Evolutionary conservation across 2,888 invertebrate genomes (phyloP), one percentile per base, ranked within the genome.

Genomic region (Barypeithes pellucidus): DNA sequence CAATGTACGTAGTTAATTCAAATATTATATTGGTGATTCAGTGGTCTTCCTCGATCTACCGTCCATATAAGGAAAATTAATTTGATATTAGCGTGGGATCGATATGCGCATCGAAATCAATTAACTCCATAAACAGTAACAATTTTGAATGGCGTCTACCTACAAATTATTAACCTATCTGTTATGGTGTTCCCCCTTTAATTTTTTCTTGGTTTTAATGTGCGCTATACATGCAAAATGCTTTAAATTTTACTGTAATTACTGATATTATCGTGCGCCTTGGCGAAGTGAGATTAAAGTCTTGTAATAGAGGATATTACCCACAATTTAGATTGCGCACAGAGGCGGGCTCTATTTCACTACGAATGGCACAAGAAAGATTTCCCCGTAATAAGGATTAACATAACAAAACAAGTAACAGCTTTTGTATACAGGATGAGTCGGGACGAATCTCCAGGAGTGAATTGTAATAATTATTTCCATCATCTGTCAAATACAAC

Each of bases 231-330:
- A 75, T 73, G 75, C 76, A 65, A 77, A 72, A 67, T 61, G 69
- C 61, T 60, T 74, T 54, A 47, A 60, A 72, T 69, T 71, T 75
- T 75, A 68, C 74, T 59, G 73, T 77, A 77, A 78, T 76, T 77
- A 74, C 75, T 73, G 78, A 78, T 78, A 77, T 77, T 78, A 78
- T 78, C 78, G 73, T 62, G 59, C 43, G 71, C 67, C 72, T 66
- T 67, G 77, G 62, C 75, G 75, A 73, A 76, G 71, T 72, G 76
- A 62, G 74, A 77, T 76, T 78, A 72, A 71, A 61, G 72, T 75
- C 75, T 76, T 67, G 75, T 78, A 78, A 79, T 76, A 68, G 77
- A 77, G 75, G 75, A 76, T 77, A 77, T 77, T 78, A 77, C 73
- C 67, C 62, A 76, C 75, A 77, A 77, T 78, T 78, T 79, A 75